These are phyloP conservation scores for Zygaena filipendulae DNA, from an alignment of 2,888 invertebrate genomes.

Conservation along the genomic window DNA sequence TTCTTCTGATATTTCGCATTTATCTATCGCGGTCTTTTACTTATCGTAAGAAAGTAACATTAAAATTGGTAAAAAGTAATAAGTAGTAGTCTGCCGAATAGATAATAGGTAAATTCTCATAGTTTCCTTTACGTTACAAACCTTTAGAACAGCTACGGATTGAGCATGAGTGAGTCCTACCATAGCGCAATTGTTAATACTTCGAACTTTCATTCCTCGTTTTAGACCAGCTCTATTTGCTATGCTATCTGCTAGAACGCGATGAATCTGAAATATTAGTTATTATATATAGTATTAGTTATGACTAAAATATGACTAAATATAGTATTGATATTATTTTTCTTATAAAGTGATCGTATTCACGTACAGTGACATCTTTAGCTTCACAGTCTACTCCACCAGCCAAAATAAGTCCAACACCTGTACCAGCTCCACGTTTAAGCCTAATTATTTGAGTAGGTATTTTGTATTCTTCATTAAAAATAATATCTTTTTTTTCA, in stretches of 20 bases:
- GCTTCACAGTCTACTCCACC: constrained; percentile 92
- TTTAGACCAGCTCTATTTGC: constrained; percentile 90
- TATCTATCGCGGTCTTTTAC: too few relatives aligned
- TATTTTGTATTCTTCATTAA: constrained; percentile 24
- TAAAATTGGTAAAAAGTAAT: too few relatives aligned
- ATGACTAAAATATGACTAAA: constrained; percentile 3
- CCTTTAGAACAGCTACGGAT: constrained; percentile 89
- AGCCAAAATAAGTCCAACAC: constrained; percentile 88
- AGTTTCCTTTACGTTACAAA: too few relatives aligned
- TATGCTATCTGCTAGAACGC: constrained; percentile 85
- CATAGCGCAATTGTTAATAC: constrained; percentile 88
- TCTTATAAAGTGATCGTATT: too few relatives aligned
- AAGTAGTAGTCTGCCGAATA: too few relatives aligned
- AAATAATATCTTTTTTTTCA: constrained; percentile 24
- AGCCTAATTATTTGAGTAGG: constrained; percentile 39
- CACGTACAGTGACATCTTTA: constrained; percentile 89
- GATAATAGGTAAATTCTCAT: too few relatives aligned
- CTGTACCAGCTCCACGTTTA: constrained; percentile 61
- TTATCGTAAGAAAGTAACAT: too few relatives aligned
- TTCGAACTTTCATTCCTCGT: constrained; percentile 88
- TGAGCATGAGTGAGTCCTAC: constrained; percentile 87
- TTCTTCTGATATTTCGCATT: too few relatives aligned
- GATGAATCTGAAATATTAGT: constrained; percentile 85
- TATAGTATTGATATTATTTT: constrained; percentile 11
- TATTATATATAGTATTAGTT: too few relatives aligned